A percentile compares a stretch with the other conserved stretches of the same genome.
These are phyloP conservation scores for Cybosia mesomella DNA, from an alignment of 2,888 invertebrate species.

Conservation along the genomic window DNA sequence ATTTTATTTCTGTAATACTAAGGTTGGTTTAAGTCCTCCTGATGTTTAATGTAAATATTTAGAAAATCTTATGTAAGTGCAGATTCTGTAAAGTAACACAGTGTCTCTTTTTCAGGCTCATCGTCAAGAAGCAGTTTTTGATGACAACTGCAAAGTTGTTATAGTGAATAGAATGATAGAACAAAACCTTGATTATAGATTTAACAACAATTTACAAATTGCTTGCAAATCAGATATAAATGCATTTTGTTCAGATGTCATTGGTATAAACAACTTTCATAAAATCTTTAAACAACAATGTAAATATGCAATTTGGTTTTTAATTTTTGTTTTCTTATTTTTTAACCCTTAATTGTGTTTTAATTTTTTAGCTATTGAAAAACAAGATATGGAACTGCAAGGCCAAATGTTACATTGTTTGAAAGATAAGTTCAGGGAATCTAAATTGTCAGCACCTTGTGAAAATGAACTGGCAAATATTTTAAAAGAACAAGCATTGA, in stretches of 20 bases:
- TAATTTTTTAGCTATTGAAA: constrained; percentile 75
- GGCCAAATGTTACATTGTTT: constrained; percentile 94
- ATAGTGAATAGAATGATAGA: constrained; percentile 96
- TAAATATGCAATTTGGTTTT: constrained; percentile 22
- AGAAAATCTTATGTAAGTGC: too few species aligned
- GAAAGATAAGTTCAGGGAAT: constrained; percentile 92
- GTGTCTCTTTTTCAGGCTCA: constrained; percentile 84
- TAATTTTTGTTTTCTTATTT: constrained; percentile 14
- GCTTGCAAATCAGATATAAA: constrained; percentile 94
- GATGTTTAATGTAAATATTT: too few species aligned
- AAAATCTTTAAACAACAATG: constrained; percentile 37
- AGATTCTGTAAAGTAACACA: background rate
- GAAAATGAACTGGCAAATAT: constrained; percentile 94
- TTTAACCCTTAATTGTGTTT: constrained; percentile 19
- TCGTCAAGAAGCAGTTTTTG: constrained; percentile 92
- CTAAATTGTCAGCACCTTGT: constrained; percentile 91
- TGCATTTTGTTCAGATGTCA: constrained; percentile 84
- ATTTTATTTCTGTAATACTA: too few species aligned
- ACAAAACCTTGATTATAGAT: constrained; percentile 95
- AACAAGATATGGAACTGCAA: constrained; percentile 91
- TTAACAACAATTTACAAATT: constrained; percentile 94
- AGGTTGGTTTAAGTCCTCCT: too few species aligned
- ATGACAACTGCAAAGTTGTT: constrained; percentile 93
- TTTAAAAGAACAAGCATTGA: constrained; percentile 95
- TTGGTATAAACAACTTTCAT: constrained; percentile 67